These are phyloP conservation scores for Rhingia rostrata DNA, from an alignment of 2,888 invertebrate genomes.

Conservation along the genomic window DNA sequence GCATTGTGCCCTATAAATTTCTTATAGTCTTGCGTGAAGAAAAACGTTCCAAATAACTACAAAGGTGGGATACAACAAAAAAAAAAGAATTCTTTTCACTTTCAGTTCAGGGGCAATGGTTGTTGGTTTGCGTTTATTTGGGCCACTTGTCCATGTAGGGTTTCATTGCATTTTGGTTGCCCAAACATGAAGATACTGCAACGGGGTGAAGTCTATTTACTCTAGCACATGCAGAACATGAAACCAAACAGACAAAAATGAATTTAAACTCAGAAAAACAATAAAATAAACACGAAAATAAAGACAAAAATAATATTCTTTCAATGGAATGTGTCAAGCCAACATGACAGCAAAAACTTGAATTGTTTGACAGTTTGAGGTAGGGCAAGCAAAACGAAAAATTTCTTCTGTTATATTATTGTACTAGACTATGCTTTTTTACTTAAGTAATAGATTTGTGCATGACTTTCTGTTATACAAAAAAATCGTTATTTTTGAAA, in stretches of 20 bases:
- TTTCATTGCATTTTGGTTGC: constrained; percentile 24
- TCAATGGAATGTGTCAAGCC: constrained; percentile 72
- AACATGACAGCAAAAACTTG: constrained; percentile 73
- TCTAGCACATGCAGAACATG: constrained; percentile 1
- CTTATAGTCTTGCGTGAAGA: not conserved
- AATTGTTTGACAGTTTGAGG: constrained; percentile 64
- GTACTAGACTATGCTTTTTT: constrained; percentile 14
- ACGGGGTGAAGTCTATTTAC: not conserved
- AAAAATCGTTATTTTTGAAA: not conserved
- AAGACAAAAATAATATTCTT: constrained; percentile 59
- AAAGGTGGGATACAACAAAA: constrained; percentile 3
- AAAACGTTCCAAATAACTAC: constrained; percentile 11
- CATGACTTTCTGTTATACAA: constrained; percentile 11
- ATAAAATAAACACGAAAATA: constrained; percentile 49
- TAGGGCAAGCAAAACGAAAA: constrained; percentile 37
- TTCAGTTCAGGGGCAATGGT: constrained; percentile 47
- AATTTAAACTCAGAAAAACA: constrained; percentile 46
- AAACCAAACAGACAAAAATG: constrained; percentile 6
- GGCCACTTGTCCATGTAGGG: constrained; percentile 41
- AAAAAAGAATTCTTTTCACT: constrained; percentile 56
- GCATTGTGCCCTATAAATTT: constrained; percentile 20
- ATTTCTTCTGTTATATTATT: constrained; percentile 20
- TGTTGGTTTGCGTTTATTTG: constrained; percentile 43
- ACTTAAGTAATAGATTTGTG: constrained; percentile 12
- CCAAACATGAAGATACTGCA: not conserved